Evolutionary conservation across 2,113 vertebrate species (phyloP).

Genomic region (Perca schrenkii): DNA sequence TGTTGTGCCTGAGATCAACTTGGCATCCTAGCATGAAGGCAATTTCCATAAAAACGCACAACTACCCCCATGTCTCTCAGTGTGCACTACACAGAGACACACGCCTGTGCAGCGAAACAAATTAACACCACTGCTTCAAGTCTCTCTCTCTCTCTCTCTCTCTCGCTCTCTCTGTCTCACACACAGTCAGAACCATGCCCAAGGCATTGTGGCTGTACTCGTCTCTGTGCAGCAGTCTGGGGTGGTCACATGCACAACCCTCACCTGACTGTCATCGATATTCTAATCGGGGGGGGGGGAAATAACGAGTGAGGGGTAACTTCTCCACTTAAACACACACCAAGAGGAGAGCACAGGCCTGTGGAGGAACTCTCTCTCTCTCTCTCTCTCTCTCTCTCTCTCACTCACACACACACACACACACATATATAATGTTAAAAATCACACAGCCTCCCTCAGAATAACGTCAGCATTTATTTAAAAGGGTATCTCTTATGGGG

Average conservation of each 20-base stretch:
- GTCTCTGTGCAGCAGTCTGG: conserved; percentile 86
- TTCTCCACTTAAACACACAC: conserved; percentile 90
- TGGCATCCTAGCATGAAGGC: conserved; percentile 66
- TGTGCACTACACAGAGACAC: conserved; percentile 34
- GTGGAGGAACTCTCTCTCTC: not conserved
- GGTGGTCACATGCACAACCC: conserved; percentile 84
- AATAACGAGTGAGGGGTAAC: conserved; percentile 88
- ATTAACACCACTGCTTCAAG: conserved; percentile 22
- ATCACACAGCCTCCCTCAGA: no score
- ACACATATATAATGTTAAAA: not conserved
- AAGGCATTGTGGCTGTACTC: conserved; percentile 69
- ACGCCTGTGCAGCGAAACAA: conserved; percentile 32
- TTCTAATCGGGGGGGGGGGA: conserved; percentile 90
- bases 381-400: not conserved
- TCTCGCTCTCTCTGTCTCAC: not conserved
- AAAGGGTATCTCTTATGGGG: no score
- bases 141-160: not conserved
- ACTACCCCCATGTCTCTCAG: conserved; percentile 54
- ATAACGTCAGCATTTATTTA: no score
- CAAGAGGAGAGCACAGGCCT: conserved; percentile 77
- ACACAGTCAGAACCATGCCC: conserved; percentile 21
- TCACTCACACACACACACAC: not conserved
- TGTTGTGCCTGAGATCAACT: conserved; percentile 68
- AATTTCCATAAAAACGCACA: conserved; percentile 71
- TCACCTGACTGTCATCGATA: conserved; percentile 89